Percentiles rank a stretch among this genome's conserved stretches.
Evolutionary conservation across 2,888 invertebrate genomes (phyloP).

Genomic region (Andrena chrysosceles): DNA sequence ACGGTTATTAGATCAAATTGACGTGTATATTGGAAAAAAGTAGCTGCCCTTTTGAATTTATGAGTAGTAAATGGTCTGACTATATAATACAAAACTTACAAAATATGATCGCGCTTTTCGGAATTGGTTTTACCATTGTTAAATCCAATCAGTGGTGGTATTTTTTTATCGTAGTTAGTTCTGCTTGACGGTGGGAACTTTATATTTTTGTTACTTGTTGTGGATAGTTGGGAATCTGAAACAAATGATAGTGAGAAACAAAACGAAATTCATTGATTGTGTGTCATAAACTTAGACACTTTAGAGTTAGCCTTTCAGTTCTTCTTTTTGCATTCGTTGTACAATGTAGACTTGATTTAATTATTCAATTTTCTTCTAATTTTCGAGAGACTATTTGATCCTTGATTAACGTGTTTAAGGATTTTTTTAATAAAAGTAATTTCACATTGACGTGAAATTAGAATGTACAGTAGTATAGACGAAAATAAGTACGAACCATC

Average conservation of each 20-base stretch:
- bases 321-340: too few relatives aligned
- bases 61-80: neutral
- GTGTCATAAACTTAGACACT: neutral
- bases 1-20: neutral
- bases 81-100: constrained; percentile 1
- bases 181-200: constrained; percentile 48
- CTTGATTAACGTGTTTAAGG: neutral
- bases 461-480: neutral
- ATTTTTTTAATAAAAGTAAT: too few relatives aligned
- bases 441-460: neutral
- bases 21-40: neutral
- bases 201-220: constrained; percentile 60
- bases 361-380: neutral
- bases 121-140: constrained; percentile 9
- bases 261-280: neutral
- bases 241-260: constrained; percentile 12
- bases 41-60: neutral
- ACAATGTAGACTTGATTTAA: too few relatives aligned
- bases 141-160: constrained; percentile 24
- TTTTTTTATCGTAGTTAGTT: constrained; percentile 41
- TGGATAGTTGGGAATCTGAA: constrained; percentile 70
- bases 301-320: neutral
- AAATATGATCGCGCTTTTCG: constrained; percentile 17
- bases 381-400: neutral
- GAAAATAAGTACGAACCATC: constrained; percentile 63